Evolutionary conservation across 2,888 invertebrate species (phyloP).

Genomic region (Tribolium freemani): DNA sequence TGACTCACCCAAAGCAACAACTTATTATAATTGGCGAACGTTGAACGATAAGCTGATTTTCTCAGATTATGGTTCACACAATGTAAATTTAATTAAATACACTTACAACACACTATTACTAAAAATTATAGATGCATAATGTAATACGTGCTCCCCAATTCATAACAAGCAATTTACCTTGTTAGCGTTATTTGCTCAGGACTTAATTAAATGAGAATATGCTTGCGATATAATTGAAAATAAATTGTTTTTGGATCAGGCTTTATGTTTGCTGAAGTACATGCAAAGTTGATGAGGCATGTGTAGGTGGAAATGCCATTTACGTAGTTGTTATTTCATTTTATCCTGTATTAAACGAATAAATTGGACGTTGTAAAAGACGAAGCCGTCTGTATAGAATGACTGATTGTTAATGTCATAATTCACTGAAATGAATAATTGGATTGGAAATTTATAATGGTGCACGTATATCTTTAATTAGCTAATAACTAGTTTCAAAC

Average conservation of each 20-base stretch:
- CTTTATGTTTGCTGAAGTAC: no score
- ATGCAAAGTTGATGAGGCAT: not conserved
- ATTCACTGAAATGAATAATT: not conserved
- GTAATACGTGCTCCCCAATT: no score
- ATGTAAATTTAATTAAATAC: not conserved
- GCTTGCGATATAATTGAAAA: not conserved
- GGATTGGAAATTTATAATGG: not conserved
- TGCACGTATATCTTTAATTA: not conserved
- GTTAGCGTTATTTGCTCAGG: no score
- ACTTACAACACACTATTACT: not conserved
- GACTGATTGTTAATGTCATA: not conserved
- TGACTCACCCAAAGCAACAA: constrained; percentile 5
- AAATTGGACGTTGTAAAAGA: not conserved
- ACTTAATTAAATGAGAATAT: no score
- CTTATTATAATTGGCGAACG: constrained; percentile 1
- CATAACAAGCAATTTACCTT: no score
- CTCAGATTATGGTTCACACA: not conserved
- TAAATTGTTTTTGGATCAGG: not conserved
- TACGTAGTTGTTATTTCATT: not conserved
- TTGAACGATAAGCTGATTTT: not conserved
- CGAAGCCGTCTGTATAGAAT: no score
- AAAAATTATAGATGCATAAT: not conserved
- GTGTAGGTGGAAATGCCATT: not conserved
- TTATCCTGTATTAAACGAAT: not conserved
- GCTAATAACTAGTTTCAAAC: not conserved